Conservation (phyloP, 2,113 vertebrate genomes). For the Pogonocichla stellata region DNA sequence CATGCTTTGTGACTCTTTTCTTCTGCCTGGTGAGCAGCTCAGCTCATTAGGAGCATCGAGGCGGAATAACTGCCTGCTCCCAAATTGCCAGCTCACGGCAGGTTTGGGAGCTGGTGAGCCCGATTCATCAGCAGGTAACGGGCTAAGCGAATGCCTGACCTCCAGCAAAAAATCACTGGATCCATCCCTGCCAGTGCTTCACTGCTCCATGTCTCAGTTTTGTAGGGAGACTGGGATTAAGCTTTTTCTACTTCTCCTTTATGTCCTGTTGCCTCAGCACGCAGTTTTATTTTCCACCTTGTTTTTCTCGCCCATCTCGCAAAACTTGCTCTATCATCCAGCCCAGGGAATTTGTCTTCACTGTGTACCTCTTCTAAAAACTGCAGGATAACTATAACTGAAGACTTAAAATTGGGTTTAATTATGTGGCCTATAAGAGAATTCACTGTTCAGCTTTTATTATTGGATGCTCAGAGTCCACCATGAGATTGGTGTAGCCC, state of each 20-base stretch:
- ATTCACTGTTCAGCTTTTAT: background rate
- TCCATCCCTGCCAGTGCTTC: background rate
- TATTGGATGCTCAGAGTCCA: background rate
- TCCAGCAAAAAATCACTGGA: background rate
- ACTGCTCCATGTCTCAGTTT: background rate
- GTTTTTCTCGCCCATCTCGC: background rate
- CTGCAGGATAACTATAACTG: background rate
- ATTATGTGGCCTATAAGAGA: background rate
- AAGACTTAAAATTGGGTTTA: background rate
- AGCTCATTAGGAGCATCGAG: background rate
- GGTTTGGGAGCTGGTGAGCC: background rate
- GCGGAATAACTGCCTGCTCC: background rate
- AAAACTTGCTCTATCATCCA: background rate
- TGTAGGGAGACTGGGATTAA: background rate
- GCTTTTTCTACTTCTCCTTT: background rate
- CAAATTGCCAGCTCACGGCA: background rate
- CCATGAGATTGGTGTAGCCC: background rate
- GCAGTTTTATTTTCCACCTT: background rate
- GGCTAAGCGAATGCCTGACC: background rate
- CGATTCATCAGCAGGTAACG: background rate
- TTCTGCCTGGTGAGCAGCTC: constrained; percentile 20
- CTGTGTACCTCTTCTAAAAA: background rate
- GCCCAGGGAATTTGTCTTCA: background rate
- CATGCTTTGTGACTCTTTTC: background rate
- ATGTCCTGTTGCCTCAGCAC: background rate